These are phyloP conservation scores for Pseudomyrmex gracilis DNA, from an alignment of 1,140 invertebrate species.

Conservation along the genomic window DNA sequence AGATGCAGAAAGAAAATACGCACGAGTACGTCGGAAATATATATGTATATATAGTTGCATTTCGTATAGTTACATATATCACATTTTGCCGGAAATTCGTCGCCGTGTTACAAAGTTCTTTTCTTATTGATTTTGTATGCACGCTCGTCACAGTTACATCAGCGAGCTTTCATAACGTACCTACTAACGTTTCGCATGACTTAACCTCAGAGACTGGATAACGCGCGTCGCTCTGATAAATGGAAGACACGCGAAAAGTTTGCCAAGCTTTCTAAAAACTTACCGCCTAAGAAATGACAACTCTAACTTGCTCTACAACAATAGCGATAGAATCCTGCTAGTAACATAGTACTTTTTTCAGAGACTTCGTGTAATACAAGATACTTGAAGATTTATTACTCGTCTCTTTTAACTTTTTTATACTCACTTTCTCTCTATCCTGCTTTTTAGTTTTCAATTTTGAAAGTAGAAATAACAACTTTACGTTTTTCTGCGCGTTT, in stretches of 20 bases:
- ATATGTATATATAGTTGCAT: too few species aligned
- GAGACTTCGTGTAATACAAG: conserved; percentile 7
- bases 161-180: conserved; percentile 21
- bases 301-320: conserved; percentile 35
- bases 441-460: not conserved
- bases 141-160: conserved; percentile 40
- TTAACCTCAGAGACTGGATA: conserved; percentile 45
- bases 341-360: conserved; percentile 20
- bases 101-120: conserved; percentile 7
- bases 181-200: conserved; percentile 49
- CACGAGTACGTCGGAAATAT: not conserved
- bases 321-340: conserved; percentile 49
- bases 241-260: conserved; percentile 57
- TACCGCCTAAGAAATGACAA: conserved; percentile 30
- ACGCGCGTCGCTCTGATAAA: conserved; percentile 37
- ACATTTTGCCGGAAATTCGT: conserved; percentile 14
- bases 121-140: conserved; percentile 29
- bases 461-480: not conserved
- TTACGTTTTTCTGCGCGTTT: too few species aligned
- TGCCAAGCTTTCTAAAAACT: conserved; percentile 33
- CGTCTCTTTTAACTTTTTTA: not conserved
- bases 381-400: conserved; percentile 23
- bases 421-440: not conserved
- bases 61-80: too few species aligned
- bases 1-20: not conserved